phyloP scores from a whole-genome alignment of 1,140 invertebrate genomes.

The Drosophila asahinai region DNA sequence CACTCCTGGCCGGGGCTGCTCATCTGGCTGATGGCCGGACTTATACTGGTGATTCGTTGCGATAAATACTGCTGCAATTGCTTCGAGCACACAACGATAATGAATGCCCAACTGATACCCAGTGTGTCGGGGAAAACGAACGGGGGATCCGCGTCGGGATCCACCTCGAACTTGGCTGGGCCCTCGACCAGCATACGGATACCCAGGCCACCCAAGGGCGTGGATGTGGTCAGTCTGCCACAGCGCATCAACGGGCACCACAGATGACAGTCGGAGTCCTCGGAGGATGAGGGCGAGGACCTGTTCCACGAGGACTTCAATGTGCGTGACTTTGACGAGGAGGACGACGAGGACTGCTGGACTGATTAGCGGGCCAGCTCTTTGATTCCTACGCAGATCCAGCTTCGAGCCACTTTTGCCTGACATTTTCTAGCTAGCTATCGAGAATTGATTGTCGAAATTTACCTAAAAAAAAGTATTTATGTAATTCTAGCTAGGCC shows the following conservation, averaged over 20 bases:
- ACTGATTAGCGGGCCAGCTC: conserved; percentile 66
- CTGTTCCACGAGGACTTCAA: conserved; percentile 83
- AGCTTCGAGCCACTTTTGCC: conserved; percentile 45
- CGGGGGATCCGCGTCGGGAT: conserved; percentile 5
- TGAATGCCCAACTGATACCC: conserved; percentile 78
- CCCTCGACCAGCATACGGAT: conserved; percentile 77
- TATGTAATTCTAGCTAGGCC: conserved; percentile 46
- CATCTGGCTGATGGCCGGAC: conserved; percentile 74
- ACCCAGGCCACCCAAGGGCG: conserved; percentile 74
- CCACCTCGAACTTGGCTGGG: conserved; percentile 10
- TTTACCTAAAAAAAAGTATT: conserved; percentile 34
- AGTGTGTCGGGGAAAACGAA: conserved; percentile 72
- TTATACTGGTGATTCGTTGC: conserved; percentile 72
- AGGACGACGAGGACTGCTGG: conserved; percentile 76
- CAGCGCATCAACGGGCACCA: conserved; percentile 63
- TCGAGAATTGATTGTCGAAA: conserved; percentile 36
- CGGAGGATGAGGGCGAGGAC: conserved; percentile 80
- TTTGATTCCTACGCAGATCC: conserved; percentile 35
- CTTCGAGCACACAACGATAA: conserved; percentile 70
- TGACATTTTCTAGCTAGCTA: conserved; percentile 52
- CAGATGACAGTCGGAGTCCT: conserved; percentile 84
- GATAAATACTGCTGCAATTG: conserved; percentile 83
- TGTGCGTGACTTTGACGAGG: conserved; percentile 75
- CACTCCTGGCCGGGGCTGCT: conserved; percentile 78
- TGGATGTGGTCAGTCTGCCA: conserved; percentile 68